Conservation (phyloP, 1,140 invertebrate species). For the Heliconius himera region DNA sequence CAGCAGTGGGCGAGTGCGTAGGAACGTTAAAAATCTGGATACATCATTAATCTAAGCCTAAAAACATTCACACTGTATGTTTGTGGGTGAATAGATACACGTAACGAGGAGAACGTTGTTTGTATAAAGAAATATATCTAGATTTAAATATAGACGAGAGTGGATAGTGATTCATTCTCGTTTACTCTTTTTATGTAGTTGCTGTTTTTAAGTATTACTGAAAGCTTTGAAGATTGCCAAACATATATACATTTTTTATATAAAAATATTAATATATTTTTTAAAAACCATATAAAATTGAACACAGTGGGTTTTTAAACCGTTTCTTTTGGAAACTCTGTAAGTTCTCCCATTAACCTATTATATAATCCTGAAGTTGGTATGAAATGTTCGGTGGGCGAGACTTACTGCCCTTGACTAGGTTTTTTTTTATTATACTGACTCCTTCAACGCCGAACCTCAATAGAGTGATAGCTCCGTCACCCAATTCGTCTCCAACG, state of each 20-base stretch:
- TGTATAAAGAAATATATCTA: slow-evolving; percentile 14
- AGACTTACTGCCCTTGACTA: too few relatives aligned
- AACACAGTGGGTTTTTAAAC: too few relatives aligned
- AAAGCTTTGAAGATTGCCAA: not conserved
- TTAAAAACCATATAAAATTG: not conserved
- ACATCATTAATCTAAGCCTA: slow-evolving; percentile 47
- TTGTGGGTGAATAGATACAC: not conserved
- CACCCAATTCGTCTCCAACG: too few relatives aligned
- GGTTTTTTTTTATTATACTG: too few relatives aligned
- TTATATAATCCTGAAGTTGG: too few relatives aligned
- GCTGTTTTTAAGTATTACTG: not conserved
- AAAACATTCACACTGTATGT: slow-evolving; percentile 36
- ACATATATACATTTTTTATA: not conserved
- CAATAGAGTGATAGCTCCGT: too few relatives aligned
- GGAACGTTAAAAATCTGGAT: slow-evolving; percentile 57
- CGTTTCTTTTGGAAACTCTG: too few relatives aligned
- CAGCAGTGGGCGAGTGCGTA: slow-evolving; percentile 51
- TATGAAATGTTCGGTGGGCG: too few relatives aligned
- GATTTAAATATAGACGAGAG: not conserved
- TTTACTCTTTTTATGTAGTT: not conserved
- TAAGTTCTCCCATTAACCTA: too few relatives aligned
- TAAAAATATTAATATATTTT: not conserved
- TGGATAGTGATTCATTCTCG: not conserved
- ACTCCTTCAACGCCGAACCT: too few relatives aligned
- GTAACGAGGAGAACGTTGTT: slow-evolving; percentile 11